These are phyloP conservation scores for Cyanistes caeruleus DNA, from an alignment of 2,113 vertebrate genomes.

Conservation along the genomic window DNA sequence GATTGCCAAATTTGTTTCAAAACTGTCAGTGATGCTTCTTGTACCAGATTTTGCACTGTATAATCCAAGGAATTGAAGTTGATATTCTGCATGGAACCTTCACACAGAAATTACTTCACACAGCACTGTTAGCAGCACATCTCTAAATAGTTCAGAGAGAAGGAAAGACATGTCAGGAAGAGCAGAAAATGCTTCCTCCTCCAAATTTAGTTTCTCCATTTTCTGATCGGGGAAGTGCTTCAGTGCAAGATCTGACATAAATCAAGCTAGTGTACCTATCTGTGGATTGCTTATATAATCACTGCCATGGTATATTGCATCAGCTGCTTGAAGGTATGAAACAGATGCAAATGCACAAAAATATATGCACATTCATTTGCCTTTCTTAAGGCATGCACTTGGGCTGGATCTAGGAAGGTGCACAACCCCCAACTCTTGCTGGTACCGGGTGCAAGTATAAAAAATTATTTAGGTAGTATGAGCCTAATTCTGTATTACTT, in stretches of 20 bases:
- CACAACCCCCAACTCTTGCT: background rate
- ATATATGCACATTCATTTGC: slow-evolving; percentile 14
- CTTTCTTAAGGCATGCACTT: background rate
- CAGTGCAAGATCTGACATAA: background rate
- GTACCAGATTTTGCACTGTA: background rate
- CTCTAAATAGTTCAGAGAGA: background rate
- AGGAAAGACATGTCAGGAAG: background rate
- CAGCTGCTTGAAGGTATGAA: background rate
- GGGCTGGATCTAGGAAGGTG: background rate
- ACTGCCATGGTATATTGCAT: background rate
- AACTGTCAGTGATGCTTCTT: background rate
- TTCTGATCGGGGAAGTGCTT: background rate
- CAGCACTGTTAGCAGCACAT: background rate
- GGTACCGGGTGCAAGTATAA: background rate
- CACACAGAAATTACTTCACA: background rate
- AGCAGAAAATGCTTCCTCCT: background rate
- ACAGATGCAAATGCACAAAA: slow-evolving; percentile 8
- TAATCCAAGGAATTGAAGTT: background rate
- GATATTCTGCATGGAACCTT: background rate
- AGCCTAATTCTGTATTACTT: background rate
- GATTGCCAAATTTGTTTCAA: background rate
- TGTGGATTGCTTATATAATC: slow-evolving; percentile 5
- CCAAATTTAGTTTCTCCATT: background rate
- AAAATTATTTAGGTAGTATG: background rate
- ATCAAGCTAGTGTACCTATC: background rate